Percentiles rank a stretch among this genome's conserved stretches.
Conservation (phyloP, 2,797 vertebrate species). For the Sardinella longiceps region DNA sequence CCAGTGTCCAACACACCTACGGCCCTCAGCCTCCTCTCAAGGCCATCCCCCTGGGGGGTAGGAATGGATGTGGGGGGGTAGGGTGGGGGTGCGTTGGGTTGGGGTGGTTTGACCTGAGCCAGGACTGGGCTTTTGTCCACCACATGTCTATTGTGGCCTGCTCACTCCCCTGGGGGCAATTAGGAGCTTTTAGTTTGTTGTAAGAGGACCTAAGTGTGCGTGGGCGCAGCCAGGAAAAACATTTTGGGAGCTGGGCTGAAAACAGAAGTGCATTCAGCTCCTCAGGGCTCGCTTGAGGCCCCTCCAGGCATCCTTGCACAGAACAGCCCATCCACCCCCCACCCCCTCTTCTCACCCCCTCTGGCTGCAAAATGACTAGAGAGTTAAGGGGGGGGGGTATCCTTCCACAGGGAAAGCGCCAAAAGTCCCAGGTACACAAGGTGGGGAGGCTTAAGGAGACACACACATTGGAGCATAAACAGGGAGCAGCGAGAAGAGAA, state of each 20-base stretch:
- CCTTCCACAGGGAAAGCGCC: constrained; percentile 63
- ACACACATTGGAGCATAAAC: neutral
- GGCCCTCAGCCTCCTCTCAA: constrained; percentile 1
- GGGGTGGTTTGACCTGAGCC: constrained; percentile 46
- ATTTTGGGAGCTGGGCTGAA: constrained; percentile 91
- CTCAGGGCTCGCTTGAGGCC: constrained; percentile 66
- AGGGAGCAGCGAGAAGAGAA: neutral
- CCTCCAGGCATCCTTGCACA: constrained; percentile 81
- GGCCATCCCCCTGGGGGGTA: neutral
- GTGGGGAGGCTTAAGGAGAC: neutral
- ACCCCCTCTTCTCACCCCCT: neutral
- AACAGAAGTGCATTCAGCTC: constrained; percentile 92
- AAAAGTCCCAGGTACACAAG: neutral
- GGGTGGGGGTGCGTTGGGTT: constrained; percentile 33
- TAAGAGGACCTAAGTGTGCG: constrained; percentile 93
- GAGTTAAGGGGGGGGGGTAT: constrained; percentile 66
- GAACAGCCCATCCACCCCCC: neutral
- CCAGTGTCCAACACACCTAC: neutral
- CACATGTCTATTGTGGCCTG: constrained; percentile 91
- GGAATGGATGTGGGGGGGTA: neutral
- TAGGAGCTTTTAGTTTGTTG: constrained; percentile 95
- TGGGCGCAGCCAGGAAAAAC: constrained; percentile 91
- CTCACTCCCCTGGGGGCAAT: constrained; percentile 90
- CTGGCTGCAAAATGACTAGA: neutral
- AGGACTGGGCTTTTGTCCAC: constrained; percentile 91